phyloP scores from a whole-genome alignment of 2,888 invertebrate species.

The Resseliella maxima region DNA sequence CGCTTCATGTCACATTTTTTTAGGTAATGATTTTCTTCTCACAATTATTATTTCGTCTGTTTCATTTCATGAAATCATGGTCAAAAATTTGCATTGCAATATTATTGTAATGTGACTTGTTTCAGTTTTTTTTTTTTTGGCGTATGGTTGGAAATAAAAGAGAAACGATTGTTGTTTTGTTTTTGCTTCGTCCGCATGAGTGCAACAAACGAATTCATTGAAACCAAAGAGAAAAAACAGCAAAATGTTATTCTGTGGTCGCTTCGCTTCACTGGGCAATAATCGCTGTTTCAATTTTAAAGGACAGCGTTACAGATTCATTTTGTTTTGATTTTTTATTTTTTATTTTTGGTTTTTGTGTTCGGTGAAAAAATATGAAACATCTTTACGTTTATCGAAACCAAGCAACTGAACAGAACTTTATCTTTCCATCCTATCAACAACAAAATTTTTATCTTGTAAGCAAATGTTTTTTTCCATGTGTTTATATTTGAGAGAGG shows the following conservation, averaged over 20 bases:
- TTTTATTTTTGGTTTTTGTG: neutral
- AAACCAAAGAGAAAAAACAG: conserved; percentile 8
- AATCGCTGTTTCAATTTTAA: conserved; percentile 1
- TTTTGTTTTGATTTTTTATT: neutral
- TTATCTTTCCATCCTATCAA: neutral
- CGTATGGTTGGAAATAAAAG: neutral
- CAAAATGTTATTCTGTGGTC: conserved; percentile 15
- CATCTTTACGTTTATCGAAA: conserved; percentile 17
- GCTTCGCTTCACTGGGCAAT: neutral
- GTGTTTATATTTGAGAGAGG: neutral
- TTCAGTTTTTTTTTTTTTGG: neutral
- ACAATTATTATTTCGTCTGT: conserved; percentile 1
- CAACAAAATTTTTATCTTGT: neutral
- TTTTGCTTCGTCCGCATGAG: neutral
- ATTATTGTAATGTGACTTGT: neutral
- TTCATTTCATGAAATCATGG: conserved; percentile 14
- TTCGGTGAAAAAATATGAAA: neutral
- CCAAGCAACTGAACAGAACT: neutral
- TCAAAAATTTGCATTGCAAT: conserved; percentile 7
- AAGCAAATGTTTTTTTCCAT: no score
- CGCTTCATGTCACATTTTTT: neutral
- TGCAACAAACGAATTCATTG: conserved; percentile 28
- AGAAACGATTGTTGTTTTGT: neutral
- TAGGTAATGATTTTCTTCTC: conserved; percentile 7
- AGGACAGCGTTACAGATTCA: neutral